Percentiles rank a stretch among this genome's conserved stretches.
Conservation (phyloP, 2,888 invertebrate species). For the Euphydryas editha region DNA sequence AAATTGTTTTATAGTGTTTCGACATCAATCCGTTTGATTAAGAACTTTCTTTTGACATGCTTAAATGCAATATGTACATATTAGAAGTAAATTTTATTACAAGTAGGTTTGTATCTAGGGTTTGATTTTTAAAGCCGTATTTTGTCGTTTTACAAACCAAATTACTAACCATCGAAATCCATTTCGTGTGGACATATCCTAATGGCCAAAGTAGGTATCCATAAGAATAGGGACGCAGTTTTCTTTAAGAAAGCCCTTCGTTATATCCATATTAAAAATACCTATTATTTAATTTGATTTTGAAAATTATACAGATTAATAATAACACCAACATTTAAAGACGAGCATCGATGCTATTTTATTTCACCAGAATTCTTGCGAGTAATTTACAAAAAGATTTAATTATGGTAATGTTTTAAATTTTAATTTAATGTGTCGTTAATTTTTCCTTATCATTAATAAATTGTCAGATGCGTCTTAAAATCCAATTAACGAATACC, state of each 20-base stretch:
- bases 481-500: background rate
- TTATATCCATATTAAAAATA: constrained; percentile 1
- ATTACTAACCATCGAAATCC: constrained; percentile 43
- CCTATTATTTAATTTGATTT: background rate
- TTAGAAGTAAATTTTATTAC: constrained; percentile 68
- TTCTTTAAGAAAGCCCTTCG: constrained; percentile 19
- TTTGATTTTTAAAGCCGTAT: constrained; percentile 35
- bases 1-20: constrained; percentile 35
- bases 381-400: constrained; percentile 14
- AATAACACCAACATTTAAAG: constrained; percentile 13
- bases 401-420: background rate
- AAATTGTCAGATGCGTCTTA: too few relatives aligned
- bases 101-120: constrained; percentile 46
- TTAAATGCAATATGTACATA: constrained; percentile 71
- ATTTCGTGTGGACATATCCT: constrained; percentile 42
- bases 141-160: constrained; percentile 42
- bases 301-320: background rate
- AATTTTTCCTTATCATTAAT: too few relatives aligned
- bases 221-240: constrained; percentile 40
- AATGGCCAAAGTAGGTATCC: constrained; percentile 46
- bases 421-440: background rate
- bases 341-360: constrained; percentile 26
- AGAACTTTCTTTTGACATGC: constrained; percentile 30
- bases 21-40: constrained; percentile 32
- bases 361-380: constrained; percentile 26